A percentile compares a stretch with the other conserved stretches of the same genome.
Conservation (phyloP, 2,797 vertebrate species). For the Antrozous pallidus region DNA sequence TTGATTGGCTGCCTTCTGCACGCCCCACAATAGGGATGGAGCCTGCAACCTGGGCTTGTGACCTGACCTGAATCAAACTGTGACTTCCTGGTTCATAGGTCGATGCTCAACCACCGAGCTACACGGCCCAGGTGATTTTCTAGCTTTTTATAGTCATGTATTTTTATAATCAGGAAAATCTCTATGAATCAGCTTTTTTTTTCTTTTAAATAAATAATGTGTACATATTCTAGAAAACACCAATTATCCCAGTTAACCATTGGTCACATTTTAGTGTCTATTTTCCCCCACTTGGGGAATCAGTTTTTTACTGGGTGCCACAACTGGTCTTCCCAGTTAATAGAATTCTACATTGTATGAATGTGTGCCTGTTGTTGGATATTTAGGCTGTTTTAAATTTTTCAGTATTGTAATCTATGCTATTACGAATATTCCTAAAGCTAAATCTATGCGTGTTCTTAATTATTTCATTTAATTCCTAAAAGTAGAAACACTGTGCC, state of each 20-base stretch:
- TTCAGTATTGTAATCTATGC: not conserved
- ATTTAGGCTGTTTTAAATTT: not conserved
- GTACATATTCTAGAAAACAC: not conserved
- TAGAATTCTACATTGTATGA: not conserved
- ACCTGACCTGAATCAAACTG: not conserved
- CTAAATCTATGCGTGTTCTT: not conserved
- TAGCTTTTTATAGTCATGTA: not conserved
- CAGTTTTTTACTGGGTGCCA: not conserved
- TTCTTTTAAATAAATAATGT: not conserved
- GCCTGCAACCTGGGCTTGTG: not conserved
- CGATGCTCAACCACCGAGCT: not conserved
- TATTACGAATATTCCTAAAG: not conserved
- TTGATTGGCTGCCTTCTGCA: no score
- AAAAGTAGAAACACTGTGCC: not conserved
- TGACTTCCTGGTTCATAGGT: not conserved
- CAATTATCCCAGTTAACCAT: not conserved
- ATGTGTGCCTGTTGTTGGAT: not conserved
- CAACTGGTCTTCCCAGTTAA: not conserved
- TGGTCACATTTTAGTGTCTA: not conserved
- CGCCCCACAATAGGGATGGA: no score
- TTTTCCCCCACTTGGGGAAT: not conserved
- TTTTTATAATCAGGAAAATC: constrained; percentile 18
- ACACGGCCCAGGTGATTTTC: not conserved
- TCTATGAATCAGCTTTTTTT: not conserved
- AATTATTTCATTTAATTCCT: not conserved